Conservation (phyloP, 2,888 invertebrate genomes). For the Plagodis dolabraria region DNA sequence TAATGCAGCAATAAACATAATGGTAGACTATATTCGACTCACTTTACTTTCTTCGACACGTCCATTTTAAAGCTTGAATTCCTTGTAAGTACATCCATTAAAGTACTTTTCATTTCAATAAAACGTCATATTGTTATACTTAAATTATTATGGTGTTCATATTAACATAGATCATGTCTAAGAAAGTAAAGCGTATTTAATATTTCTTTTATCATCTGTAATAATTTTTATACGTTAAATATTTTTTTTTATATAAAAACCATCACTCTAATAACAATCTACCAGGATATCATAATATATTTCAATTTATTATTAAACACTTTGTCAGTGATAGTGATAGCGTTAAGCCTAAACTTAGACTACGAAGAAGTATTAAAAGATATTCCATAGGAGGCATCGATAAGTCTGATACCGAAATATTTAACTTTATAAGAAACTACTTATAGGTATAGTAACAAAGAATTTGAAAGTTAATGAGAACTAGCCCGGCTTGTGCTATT, state of each 20-base stretch:
- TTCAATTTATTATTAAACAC: slow-evolving; percentile 76
- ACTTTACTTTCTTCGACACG: slow-evolving; percentile 59
- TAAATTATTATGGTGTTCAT: slow-evolving; percentile 57
- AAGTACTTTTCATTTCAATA: slow-evolving; percentile 26
- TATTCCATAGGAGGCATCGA: slow-evolving; percentile 53
- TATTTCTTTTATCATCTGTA: slow-evolving; percentile 59
- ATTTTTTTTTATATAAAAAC: slow-evolving; percentile 77
- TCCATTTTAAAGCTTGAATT: slow-evolving; percentile 62
- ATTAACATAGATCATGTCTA: slow-evolving; percentile 45
- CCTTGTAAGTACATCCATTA: slow-evolving; percentile 35
- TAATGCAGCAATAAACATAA: slow-evolving; percentile 69
- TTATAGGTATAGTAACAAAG: slow-evolving; percentile 55
- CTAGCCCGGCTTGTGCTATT: slow-evolving; percentile 78
- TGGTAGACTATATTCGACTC: slow-evolving; percentile 54
- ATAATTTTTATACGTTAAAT: slow-evolving; percentile 56
- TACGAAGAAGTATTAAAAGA: slow-evolving; percentile 78
- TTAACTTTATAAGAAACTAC: slow-evolving; percentile 47
- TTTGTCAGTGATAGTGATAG: slow-evolving; percentile 75
- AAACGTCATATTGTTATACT: slow-evolving; percentile 18
- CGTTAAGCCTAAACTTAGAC: slow-evolving; percentile 78
- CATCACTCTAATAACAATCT: slow-evolving; percentile 84
- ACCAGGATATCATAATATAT: slow-evolving; percentile 75
- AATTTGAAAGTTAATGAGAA: slow-evolving; percentile 61
- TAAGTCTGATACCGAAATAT: slow-evolving; percentile 46
- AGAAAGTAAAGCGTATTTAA: slow-evolving; percentile 55